A percentile compares a stretch with the other conserved stretches of the same genome.
phyloP scores from a whole-genome alignment of 2,113 vertebrate genomes.

The Castor canadensis region DNA sequence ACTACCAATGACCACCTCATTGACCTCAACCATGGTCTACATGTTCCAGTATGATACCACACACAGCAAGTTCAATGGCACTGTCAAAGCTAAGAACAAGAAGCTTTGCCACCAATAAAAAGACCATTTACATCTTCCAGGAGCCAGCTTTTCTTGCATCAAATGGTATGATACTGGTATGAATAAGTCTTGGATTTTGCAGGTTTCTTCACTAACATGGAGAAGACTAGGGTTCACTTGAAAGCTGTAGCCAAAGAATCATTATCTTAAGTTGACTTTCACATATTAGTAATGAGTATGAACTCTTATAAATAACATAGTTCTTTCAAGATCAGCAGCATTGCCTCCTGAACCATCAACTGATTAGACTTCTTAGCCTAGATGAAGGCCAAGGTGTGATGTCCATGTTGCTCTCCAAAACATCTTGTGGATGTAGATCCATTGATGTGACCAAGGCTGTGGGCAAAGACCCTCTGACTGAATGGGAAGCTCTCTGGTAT shows the following conservation, averaged over 20 bases:
- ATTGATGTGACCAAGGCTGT: too few relatives aligned
- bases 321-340: accelerated
- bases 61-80: background rate
- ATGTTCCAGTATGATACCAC: too few relatives aligned
- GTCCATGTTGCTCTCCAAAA: too few relatives aligned
- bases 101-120: background rate
- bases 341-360: too few relatives aligned
- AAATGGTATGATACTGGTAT: background rate
- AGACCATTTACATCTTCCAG: background rate
- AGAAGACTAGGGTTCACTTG: background rate
- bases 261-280: background rate
- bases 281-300: background rate
- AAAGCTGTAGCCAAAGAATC: background rate
- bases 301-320: background rate
- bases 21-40: background rate
- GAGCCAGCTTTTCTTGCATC: background rate
- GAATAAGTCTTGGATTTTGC: background rate
- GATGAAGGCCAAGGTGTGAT: background rate
- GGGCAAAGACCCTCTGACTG: too few relatives aligned
- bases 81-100: background rate
- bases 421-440: too few relatives aligned
- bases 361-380: background rate
- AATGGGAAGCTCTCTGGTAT: background rate
- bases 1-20: background rate
- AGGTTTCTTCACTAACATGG: background rate